Percentiles rank a stretch among this genome's conserved stretches.
These are phyloP conservation scores for Chascanopsetta lugubris DNA, from an alignment of 2,113 vertebrate genomes.

Conservation along the genomic window DNA sequence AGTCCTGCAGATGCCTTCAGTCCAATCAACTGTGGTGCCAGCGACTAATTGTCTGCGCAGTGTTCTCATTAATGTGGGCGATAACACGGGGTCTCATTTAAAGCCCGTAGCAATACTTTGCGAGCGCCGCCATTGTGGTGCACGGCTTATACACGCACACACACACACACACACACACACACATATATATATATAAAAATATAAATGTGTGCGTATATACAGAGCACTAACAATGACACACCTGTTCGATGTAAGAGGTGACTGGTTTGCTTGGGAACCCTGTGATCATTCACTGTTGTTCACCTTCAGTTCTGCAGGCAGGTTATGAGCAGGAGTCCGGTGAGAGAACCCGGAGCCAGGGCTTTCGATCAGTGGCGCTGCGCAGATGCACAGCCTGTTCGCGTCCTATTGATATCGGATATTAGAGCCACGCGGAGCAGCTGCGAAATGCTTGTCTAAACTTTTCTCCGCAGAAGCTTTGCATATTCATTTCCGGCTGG, in stretches of 20 bases:
- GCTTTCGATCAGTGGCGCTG: constrained; percentile 19
- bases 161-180: no score
- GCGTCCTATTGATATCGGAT: constrained; percentile 40
- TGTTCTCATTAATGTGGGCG: neutral
- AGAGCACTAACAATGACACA: neutral
- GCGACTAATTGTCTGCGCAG: neutral
- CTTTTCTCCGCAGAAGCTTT: constrained; percentile 32
- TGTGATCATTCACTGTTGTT: neutral
- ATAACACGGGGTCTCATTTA: neutral
- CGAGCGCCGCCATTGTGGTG: neutral
- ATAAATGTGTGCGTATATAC: no score
- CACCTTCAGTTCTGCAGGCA: neutral
- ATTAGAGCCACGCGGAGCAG: constrained; percentile 14
- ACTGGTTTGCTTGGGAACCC: neutral
- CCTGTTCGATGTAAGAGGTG: neutral
- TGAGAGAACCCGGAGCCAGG: constrained; percentile 19
- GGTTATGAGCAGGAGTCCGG: constrained; percentile 8
- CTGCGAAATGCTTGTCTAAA: constrained; percentile 44
- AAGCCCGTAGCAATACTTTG: neutral
- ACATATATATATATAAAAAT: no score
- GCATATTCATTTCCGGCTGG: constrained; percentile 11
- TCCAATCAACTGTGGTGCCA: neutral
- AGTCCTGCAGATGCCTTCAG: no score
- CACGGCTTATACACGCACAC: constrained; percentile 6
- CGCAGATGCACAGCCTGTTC: neutral